Conservation (phyloP, 2,888 invertebrate genomes). For the Sarcophaga carnaria region DNA sequence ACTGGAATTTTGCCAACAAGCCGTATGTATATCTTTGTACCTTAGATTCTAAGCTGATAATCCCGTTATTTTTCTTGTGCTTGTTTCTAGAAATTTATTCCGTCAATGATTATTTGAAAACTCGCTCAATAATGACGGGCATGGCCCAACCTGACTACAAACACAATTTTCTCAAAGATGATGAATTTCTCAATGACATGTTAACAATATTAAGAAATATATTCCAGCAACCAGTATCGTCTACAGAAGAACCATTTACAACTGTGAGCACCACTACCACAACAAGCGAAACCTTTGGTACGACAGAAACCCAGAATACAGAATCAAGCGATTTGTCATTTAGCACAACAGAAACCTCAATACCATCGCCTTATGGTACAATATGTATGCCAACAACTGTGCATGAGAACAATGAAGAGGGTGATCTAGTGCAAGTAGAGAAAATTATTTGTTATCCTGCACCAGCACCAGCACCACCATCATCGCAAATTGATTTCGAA, state of each 20-base stretch:
- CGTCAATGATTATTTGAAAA: slow-evolving; percentile 58
- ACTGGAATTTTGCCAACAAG: slow-evolving; percentile 75
- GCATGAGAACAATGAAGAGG: slow-evolving; percentile 77
- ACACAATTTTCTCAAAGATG: neutral
- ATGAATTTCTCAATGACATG: neutral
- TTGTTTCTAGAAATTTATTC: slow-evolving; percentile 55
- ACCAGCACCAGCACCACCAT: slow-evolving; percentile 73
- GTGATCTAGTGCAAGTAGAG: slow-evolving; percentile 73
- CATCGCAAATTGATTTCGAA: slow-evolving; percentile 45
- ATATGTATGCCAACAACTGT: slow-evolving; percentile 78
- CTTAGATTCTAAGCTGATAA: neutral
- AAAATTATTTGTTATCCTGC: slow-evolving; percentile 79
- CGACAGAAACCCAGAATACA: neutral
- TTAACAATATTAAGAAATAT: slow-evolving; percentile 71
- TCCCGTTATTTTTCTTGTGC: neutral
- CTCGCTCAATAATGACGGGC: slow-evolving; percentile 52
- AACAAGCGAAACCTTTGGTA: neutral
- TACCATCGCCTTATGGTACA: slow-evolving; percentile 72
- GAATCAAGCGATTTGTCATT: neutral
- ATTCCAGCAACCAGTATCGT: slow-evolving; percentile 69
- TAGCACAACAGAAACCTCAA: slow-evolving; percentile 7
- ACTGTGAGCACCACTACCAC: neutral
- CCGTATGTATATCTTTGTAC: slow-evolving; percentile 72
- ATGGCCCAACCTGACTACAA: slow-evolving; percentile 69
- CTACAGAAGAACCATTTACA: slow-evolving; percentile 11